Base-by-base conservation (phyloP, 1,140 invertebrate species). In the Drosophila kanapiae region DNA sequence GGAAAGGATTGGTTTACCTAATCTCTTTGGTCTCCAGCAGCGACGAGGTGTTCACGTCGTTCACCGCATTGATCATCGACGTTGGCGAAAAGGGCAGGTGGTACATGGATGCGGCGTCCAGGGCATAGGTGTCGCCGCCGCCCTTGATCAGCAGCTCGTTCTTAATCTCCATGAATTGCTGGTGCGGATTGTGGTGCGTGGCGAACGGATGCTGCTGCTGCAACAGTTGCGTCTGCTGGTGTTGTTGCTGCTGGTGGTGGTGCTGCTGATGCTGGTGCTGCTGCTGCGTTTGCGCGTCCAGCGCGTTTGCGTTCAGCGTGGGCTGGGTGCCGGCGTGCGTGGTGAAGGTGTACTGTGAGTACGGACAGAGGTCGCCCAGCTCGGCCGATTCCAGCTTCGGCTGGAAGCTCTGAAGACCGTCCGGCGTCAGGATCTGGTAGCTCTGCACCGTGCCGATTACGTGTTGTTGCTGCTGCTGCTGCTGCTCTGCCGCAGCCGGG, bases 21-120 rank as follows among this genome's bases (percentile, higher is more conserved):
- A 92, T 92, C 80, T 92, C 91, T 92, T 92, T 92, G 91, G 91
- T 92, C 80, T 92, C 91, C 85, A 92, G 78, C 77, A 92, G 77
- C 13, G 91, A 92, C 54, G 85, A 87, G 33, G 65, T 90, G 51
- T 92, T 92, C 53, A 92, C 91, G 68, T 92, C 91, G 68, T 91
- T 92, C 18, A 92, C 91, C 58, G 91, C 85, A 75, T 92, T 92
- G 37, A 92, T 92, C 91, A 92, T 92, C 51, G 91, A 92, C 1
- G 85, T 92, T 38, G 91, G 91, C 78, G 91, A 92, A 77, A 92
- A 92, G 58, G 91, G 91, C 77, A 92, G 80, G 70, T 92, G 91
- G 74, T 92, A 92, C 91, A 92, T 92, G 59, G 88, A 91, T 60
- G 82, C 60, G 58, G 91, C 74, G 56, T 92, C 91, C 84, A 92